Conservation (phyloP, 2,797 vertebrate genomes). For the Silurus lanzhouensis region DNA sequence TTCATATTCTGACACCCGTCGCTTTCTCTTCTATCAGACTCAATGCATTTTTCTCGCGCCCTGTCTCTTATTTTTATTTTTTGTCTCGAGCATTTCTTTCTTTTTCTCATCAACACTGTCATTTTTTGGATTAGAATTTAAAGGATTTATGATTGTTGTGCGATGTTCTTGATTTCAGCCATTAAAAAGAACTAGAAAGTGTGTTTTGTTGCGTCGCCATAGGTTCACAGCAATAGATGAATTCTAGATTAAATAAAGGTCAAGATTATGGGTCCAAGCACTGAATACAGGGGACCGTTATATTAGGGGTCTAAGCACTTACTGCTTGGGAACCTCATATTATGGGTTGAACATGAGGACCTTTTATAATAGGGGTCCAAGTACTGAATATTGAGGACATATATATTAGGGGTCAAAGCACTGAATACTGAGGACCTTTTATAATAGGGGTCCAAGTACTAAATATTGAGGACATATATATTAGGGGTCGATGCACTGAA, state of each 20-base stretch:
- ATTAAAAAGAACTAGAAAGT: background rate
- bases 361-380: background rate
- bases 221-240: too few species aligned
- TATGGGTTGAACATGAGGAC: background rate
- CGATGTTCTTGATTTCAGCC: background rate
- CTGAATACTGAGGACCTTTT: too few species aligned
- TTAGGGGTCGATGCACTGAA: background rate
- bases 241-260: too few species aligned
- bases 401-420: background rate
- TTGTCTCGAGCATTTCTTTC: slow-evolving; percentile 22
- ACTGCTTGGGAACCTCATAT: background rate
- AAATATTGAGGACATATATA: background rate
- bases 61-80: background rate
- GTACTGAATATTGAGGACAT: background rate
- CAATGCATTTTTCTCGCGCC: background rate
- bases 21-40: slow-evolving; percentile 31
- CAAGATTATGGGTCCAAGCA: background rate
- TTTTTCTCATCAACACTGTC: background rate
- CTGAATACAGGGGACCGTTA: background rate
- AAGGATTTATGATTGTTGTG: background rate
- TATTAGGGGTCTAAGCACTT: background rate
- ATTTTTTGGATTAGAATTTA: background rate
- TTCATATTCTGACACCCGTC: background rate
- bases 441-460: background rate
- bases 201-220: background rate